Percentiles rank a stretch among this genome's conserved stretches.
Conservation (phyloP, 2,888 invertebrate genomes). For the Nebria salina region DNA sequence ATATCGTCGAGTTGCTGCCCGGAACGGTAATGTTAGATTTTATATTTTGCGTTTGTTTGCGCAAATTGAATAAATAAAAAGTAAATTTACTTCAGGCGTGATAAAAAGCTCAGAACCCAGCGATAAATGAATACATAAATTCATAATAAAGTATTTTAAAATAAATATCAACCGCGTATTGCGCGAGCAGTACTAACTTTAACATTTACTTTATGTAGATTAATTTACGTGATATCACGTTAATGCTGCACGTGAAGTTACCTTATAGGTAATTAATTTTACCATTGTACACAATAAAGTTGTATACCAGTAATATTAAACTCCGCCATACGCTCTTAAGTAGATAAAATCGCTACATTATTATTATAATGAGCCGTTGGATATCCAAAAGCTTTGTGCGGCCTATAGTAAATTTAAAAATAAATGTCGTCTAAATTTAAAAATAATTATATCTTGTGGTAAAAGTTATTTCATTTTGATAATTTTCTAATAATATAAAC, state of each 20-base stretch:
- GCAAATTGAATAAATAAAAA: conserved; percentile 40
- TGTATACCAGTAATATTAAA: conserved; percentile 22
- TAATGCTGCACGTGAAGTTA: conserved; percentile 43
- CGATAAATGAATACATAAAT: conserved; percentile 40
- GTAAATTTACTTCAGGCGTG: conserved; percentile 26
- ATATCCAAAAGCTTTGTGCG: background rate
- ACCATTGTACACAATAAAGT: conserved; percentile 37
- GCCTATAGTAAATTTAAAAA: background rate
- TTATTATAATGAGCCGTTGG: background rate
- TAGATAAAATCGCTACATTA: background rate
- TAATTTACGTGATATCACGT: conserved; percentile 39
- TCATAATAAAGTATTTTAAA: conserved; percentile 31
- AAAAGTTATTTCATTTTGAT: too few relatives aligned
- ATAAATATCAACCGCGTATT: conserved; percentile 20
- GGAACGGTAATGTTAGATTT: conserved; percentile 17
- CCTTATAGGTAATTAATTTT: conserved; percentile 43
- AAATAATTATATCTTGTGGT: background rate
- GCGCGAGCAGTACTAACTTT: background rate
- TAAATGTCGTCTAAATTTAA: background rate
- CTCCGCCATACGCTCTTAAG: background rate
- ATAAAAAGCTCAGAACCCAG: conserved; percentile 10
- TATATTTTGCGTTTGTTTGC: conserved; percentile 22
- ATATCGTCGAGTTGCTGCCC: conserved; percentile 16
- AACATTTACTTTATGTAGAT: conserved; percentile 46
- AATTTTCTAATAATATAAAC: too few relatives aligned